Base-by-base conservation (phyloP, 2,888 invertebrate species). In the Eupithecia inturbata region DNA sequence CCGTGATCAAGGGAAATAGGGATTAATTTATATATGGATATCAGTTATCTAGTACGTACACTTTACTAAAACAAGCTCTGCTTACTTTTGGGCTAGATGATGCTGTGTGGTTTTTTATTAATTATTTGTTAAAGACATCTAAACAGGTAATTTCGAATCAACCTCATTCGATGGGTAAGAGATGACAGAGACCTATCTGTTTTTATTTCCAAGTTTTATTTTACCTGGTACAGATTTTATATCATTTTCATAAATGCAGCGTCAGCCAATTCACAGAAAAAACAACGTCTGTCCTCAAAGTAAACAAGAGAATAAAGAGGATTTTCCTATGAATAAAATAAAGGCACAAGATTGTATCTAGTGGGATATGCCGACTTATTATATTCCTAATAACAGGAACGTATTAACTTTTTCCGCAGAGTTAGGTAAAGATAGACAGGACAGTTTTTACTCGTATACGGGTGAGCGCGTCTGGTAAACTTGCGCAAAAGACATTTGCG, bases 291-390 rank as follows among this genome's bases (percentile, higher is more conserved):
- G 78, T 68, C 72, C 77, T 77, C 76, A 74, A 73, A 79, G 93
- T 93, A 94, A 94, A 94, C 94, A 94, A 93, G 89, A 84, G 89
- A 89, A 94, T 94, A 92, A 93, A 93, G 89, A 91, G 87, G 83
- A 83, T 80, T 73, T 83, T 85, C 88, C 94, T 92, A 94, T 95
- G 94, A 93, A 95, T 95, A 94, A 94, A 94, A 95, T 94, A 94
- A 92, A 94, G 91, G 88, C 86, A 86, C 75, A 85, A 90, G 94
- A 93, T 94, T 85, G 85, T 92, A 94, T 94, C 93, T 85, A 91
- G 91, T 92, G 88, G 91, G 90, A 89, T 89, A 90, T 88, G 90
- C 87, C 91, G 91, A 89, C 89, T 92, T 94, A 92, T 93, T 93
- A 93, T 92, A 88, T 87, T 88, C 86, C 88, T 93, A 92, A 92